These are phyloP conservation scores for Globodera ellingtonae DNA, from an alignment of 1,140 invertebrate species.

Conservation along the genomic window DNA sequence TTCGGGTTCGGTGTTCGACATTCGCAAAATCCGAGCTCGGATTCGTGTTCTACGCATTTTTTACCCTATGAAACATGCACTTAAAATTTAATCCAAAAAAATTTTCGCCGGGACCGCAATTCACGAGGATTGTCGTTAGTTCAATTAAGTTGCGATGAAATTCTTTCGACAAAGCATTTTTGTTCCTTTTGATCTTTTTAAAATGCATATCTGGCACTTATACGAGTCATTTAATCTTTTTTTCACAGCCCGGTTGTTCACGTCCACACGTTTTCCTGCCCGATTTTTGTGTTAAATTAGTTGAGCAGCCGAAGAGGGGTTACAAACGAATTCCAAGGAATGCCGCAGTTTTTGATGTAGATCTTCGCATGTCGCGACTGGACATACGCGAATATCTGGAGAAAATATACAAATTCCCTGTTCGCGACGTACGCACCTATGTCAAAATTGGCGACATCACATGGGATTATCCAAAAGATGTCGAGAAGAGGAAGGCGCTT, in stretches of 20 bases:
- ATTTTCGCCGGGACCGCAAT: too few species aligned
- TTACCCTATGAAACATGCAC: too few species aligned
- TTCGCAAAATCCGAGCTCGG: too few species aligned
- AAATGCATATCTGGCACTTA: too few species aligned
- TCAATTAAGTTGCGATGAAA: too few species aligned
- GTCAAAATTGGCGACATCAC: conserved; percentile 56
- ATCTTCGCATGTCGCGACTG: conserved; percentile 11
- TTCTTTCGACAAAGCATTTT: too few species aligned
- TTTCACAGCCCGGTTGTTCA: conserved; percentile 63
- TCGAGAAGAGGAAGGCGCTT: conserved; percentile 49
- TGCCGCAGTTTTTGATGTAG: conserved; percentile 58
- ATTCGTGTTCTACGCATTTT: too few species aligned
- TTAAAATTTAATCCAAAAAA: too few species aligned
- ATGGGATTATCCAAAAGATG: conserved; percentile 47
- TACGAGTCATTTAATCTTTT: too few species aligned
- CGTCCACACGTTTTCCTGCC: conserved; percentile 60
- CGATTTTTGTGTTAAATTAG: conserved; percentile 62
- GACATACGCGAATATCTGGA: conserved; percentile 61
- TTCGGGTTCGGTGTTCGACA: too few species aligned
- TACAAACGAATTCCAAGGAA: conserved; percentile 53
- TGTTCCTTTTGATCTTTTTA: too few species aligned
- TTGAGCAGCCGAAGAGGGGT: conserved; percentile 52
- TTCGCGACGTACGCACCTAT: conserved; percentile 59
- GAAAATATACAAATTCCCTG: conserved; percentile 64
- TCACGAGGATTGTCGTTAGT: too few species aligned